These are phyloP conservation scores for Papilio polyxenes DNA, from an alignment of 1,140 invertebrate genomes.

Conservation along the genomic window DNA sequence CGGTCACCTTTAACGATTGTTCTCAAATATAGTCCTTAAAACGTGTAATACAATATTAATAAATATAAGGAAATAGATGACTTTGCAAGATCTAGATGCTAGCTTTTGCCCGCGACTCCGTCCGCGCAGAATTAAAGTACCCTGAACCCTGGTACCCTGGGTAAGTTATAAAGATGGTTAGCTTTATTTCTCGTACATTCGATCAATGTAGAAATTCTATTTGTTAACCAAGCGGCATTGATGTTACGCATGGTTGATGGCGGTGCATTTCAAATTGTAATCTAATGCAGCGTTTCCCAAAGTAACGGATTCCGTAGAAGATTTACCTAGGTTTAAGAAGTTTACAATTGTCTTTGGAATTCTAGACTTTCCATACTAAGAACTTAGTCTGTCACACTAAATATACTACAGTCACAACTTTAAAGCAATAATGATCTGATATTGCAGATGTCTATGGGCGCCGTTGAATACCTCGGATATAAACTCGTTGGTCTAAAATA, in stretches of 20 bases:
- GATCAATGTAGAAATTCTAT: neutral
- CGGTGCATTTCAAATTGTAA: neutral
- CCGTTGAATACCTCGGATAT: no score
- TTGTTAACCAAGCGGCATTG: conserved; percentile 5
- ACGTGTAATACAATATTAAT: no score
- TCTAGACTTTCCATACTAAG: neutral
- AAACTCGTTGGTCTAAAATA: neutral
- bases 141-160: no score
- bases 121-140: no score
- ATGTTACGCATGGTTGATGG: neutral
- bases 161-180: neutral
- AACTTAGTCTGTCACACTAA: neutral
- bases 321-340: neutral
- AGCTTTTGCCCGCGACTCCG: no score
- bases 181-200: neutral
- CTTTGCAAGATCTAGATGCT: no score
- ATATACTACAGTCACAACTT: neutral
- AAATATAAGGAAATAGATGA: no score
- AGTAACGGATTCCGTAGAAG: neutral
- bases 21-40: no score
- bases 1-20: no score
- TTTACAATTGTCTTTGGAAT: neutral
- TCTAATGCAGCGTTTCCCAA: neutral
- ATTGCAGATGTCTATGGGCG: no score
- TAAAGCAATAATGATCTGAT: no score